These are phyloP conservation scores for Pitangus sulphuratus DNA, from an alignment of 2,797 vertebrate species.

Conservation along the genomic window DNA sequence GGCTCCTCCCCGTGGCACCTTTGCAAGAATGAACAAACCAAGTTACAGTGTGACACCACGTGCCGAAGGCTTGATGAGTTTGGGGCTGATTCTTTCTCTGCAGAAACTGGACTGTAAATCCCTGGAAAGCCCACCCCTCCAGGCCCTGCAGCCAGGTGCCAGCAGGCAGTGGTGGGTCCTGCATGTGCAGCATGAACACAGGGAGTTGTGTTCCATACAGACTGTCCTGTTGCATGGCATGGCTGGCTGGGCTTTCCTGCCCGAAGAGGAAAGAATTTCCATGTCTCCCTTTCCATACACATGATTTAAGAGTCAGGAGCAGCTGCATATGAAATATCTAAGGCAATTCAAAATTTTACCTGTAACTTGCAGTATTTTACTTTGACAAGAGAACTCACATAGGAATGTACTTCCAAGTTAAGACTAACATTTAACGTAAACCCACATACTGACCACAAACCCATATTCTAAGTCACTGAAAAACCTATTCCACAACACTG, in stretches of 20 bases:
- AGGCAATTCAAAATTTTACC: not conserved
- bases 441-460: not conserved
- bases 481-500: not conserved
- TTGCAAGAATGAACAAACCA: not conserved
- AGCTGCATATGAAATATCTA: not conserved
- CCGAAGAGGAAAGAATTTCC: not conserved
- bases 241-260: not conserved
- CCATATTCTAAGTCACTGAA: not conserved
- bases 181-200: rapidly evolving
- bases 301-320: not conserved
- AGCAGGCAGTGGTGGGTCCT: rapidly evolving
- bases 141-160: too few relatives aligned
- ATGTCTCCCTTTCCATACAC: rapidly evolving
- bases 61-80: not conserved
- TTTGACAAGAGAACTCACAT: not conserved
- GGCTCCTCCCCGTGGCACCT: not conserved
- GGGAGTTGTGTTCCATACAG: rapidly evolving
- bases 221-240: too few relatives aligned
- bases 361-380: not conserved
- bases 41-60: not conserved
- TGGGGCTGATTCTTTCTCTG: not conserved
- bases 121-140: not conserved
- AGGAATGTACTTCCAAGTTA: not conserved
- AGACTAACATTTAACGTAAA: not conserved
- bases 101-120: not conserved